A percentile compares a stretch with the other conserved stretches of the same genome.
These are phyloP conservation scores for Myathropa florea DNA, from an alignment of 2,888 invertebrate genomes.

Conservation along the genomic window DNA sequence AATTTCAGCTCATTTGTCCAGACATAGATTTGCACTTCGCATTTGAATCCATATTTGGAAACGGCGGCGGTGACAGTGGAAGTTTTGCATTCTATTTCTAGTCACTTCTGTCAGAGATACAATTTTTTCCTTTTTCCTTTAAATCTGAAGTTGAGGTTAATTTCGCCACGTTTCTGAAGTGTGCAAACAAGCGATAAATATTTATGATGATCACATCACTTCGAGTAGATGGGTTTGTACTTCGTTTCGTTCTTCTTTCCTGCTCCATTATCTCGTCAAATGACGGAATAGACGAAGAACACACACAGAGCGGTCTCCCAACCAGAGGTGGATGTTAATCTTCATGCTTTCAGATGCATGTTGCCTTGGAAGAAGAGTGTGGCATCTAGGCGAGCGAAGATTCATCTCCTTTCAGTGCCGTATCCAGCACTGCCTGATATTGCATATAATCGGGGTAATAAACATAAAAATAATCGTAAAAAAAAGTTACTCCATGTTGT, in stretches of 20 bases:
- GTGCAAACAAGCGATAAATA: slow-evolving; percentile 70
- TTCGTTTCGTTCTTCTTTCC: slow-evolving; percentile 7
- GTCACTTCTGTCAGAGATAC: not conserved
- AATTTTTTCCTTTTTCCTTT: not conserved
- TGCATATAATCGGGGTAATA: slow-evolving; percentile 69
- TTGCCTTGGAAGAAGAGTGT: slow-evolving; percentile 24
- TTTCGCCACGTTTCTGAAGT: slow-evolving; percentile 67
- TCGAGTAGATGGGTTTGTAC: slow-evolving; percentile 38
- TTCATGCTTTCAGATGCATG: slow-evolving; percentile 67
- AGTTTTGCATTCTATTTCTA: slow-evolving; percentile 19
- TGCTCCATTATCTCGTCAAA: slow-evolving; percentile 58
- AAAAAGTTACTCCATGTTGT: slow-evolving; percentile 63
- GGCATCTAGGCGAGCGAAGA: slow-evolving; percentile 21
- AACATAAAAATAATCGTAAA: slow-evolving; percentile 71
- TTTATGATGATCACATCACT: slow-evolving; percentile 66
- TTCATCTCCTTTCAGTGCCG: slow-evolving; percentile 35
- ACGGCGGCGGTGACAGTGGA: slow-evolving; percentile 4
- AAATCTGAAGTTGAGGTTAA: slow-evolving; percentile 51
- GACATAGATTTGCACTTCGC: slow-evolving; percentile 66
- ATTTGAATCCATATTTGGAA: slow-evolving; percentile 45
- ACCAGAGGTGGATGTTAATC: slow-evolving; percentile 62
- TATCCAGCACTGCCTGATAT: slow-evolving; percentile 61
- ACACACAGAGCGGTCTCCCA: slow-evolving; percentile 50
- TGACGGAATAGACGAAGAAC: slow-evolving; percentile 28
- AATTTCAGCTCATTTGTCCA: slow-evolving; percentile 70